Conservation (phyloP, 64 coral and sea anemone species). For the Montipora sp. region DNA sequence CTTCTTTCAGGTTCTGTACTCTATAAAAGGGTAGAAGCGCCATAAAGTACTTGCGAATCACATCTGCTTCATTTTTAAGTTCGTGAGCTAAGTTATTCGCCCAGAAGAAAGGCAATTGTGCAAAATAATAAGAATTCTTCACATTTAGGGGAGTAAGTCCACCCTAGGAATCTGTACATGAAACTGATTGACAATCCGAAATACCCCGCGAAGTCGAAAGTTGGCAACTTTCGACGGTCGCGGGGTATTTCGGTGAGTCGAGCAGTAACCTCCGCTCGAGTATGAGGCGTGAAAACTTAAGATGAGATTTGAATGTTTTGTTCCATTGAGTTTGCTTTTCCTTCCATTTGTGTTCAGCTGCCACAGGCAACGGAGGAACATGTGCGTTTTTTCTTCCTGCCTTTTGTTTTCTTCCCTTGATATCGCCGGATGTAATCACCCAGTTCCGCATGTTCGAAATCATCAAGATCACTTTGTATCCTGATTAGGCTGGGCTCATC, state of each 20-base stretch:
- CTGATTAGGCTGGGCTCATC: not conserved
- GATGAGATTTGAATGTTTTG: too few species aligned
- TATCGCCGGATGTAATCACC: too few species aligned
- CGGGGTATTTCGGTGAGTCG: too few species aligned
- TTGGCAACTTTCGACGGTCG: too few species aligned
- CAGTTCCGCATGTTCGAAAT: not conserved
- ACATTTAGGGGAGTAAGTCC: not conserved
- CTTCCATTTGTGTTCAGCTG: too few species aligned
- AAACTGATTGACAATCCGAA: not conserved
- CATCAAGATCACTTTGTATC: not conserved
- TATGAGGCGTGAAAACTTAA: too few species aligned
- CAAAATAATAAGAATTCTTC: not conserved
- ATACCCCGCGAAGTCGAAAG: too few species aligned
- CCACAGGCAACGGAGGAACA: not conserved
- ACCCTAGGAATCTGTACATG: not conserved
- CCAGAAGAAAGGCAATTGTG: not conserved
- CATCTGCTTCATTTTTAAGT: not conserved
- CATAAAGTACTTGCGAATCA: not conserved
- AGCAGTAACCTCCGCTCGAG: too few species aligned
- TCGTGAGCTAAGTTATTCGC: not conserved
- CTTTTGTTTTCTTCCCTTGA: not conserved
- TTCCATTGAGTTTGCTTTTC: too few species aligned
- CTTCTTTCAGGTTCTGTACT: not conserved
- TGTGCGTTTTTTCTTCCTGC: too few species aligned
- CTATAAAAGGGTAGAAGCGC: not conserved